phyloP scores from a whole-genome alignment of 2,113 vertebrate species.

The Psammodynastes pulverulentus region DNA sequence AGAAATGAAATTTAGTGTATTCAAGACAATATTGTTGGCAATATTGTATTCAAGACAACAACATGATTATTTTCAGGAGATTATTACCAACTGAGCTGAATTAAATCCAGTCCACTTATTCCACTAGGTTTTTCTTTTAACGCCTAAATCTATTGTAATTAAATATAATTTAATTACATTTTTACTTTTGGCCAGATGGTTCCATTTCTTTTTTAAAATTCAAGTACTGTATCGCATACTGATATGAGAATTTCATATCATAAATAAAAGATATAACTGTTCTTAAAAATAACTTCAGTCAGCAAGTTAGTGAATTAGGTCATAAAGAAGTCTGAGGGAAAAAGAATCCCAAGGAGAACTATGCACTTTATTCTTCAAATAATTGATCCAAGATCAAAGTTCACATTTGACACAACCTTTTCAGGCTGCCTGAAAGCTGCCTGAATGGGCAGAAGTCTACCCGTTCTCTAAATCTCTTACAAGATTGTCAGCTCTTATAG shows the following conservation, averaged over 20 bases:
- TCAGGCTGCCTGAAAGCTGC: background rate
- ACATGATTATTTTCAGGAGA: background rate
- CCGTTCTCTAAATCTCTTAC: background rate
- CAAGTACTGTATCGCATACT: background rate
- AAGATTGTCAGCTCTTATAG: background rate
- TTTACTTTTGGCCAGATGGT: background rate
- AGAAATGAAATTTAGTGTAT: background rate
- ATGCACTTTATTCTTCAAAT: background rate
- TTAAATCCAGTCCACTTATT: background rate
- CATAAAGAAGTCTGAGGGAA: background rate
- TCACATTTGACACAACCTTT: background rate
- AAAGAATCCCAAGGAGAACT: background rate
- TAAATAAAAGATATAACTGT: background rate
- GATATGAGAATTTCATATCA: background rate
- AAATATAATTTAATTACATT: background rate
- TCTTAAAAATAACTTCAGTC: background rate
- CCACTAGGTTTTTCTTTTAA: background rate
- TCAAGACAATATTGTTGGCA: background rate
- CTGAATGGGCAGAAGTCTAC: background rate
- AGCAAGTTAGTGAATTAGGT: background rate
- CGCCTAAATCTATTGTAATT: background rate
- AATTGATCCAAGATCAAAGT: background rate
- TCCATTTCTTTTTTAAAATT: background rate
- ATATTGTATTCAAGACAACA: background rate
- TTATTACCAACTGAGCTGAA: background rate